Conservation (phyloP, 2,888 invertebrate species). For the Stenichneumon culpator region DNA sequence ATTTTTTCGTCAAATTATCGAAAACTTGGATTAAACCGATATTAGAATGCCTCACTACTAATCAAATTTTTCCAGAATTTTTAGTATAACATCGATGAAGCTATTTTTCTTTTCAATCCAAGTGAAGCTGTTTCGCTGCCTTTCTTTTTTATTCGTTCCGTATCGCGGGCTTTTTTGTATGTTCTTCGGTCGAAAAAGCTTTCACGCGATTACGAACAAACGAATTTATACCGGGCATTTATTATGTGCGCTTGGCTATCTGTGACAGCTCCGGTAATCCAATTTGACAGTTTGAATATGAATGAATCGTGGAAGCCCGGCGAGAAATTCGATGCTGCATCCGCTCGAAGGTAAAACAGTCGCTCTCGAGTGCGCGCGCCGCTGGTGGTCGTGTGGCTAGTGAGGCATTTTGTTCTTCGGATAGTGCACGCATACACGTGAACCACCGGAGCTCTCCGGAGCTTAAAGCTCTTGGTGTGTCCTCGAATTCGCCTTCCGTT, state of each 20-base stretch:
- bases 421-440: constrained; percentile 2
- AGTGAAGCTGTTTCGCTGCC: too few species aligned
- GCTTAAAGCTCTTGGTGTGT: constrained; percentile 11
- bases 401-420: constrained; percentile 1
- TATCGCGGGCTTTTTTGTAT: neutral
- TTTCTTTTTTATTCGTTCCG: neutral
- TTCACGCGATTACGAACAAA: neutral
- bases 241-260: neutral
- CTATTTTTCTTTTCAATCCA: too few species aligned
- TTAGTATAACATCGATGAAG: too few species aligned
- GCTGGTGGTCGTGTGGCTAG: neutral
- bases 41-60: neutral
- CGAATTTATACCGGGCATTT: neutral
- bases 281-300: constrained; percentile 9
- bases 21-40: too few species aligned
- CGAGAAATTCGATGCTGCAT: neutral
- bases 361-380: neutral
- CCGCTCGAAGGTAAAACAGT: constrained; percentile 4
- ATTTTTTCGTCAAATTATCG: too few species aligned
- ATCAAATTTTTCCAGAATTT: neutral
- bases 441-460: neutral
- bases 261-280: constrained; percentile 2
- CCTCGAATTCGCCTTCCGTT: constrained; percentile 31
- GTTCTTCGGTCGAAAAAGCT: neutral
- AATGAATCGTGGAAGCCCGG: neutral